Base-by-base conservation (phyloP, 2,113 vertebrate species). In the Fulmarus glacialis region DNA sequence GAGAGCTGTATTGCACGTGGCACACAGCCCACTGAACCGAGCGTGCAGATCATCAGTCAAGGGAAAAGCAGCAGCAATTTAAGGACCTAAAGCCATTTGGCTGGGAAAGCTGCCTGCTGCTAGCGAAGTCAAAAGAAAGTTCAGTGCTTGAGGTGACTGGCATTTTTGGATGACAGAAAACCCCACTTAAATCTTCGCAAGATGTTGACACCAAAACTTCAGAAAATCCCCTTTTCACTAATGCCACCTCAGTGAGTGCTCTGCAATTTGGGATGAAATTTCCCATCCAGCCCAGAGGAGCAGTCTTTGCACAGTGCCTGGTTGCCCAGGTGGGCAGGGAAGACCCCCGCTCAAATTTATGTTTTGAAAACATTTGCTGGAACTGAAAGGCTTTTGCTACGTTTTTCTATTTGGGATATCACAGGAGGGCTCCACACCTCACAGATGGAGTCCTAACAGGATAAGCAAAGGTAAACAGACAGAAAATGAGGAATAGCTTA, bases 381-480 rank as follows among this genome's bases (percentile, higher is more conserved):
- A 84, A 79, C 20, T 36, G n/a, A 83, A 96, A 47, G 42, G 8
- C 27, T 93, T 88, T 77, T 83, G 43, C 36, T 93, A 40, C 75
- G 45, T 90, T 75, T 34, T 78, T 59, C 29, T 34, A 21, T 87
- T 84, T 91, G 68, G 77, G 50, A 27, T 93, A 67, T 87, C 24
- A 53, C 83, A 84, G 68, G 64, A 78, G 26, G 30, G 40, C 47
- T 96, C 86, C 64, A 71, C 83, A 96, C 45, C 68, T 93, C 83
- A 48, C 47, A 52, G 72, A 93, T 67, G 68, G 90, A 95, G 48
- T 64, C 63, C 83, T 89, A 89, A 90, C 47, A 94, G 83, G 89
- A 95, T 89, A 89, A 94, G 68, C 34, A 79, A 94, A 91, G 72
- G 30, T 90, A 96, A 95, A 95, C 50, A 94, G 82, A 56, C 12